phyloP scores from a whole-genome alignment of 2,797 vertebrate species.

The Falco peregrinus region DNA sequence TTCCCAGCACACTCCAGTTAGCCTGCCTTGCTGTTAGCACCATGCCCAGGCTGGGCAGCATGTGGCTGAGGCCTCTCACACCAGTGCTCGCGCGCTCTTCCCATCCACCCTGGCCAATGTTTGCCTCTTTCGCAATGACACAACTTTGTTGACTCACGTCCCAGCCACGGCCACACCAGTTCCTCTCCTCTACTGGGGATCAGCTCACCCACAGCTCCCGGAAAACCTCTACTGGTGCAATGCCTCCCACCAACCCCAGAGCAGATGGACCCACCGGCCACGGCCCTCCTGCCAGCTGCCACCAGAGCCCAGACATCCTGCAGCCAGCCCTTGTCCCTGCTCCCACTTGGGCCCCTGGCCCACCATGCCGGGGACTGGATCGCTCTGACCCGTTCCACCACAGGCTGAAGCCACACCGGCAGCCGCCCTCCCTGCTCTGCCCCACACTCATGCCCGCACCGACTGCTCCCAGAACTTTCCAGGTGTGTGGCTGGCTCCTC shows the following conservation, averaged over 20 bases:
- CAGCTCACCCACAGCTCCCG: background rate
- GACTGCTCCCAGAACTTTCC: background rate
- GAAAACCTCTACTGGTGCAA: background rate
- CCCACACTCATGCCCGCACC: accelerated
- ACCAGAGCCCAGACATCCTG: background rate
- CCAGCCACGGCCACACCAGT: background rate
- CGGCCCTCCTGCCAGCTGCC: background rate
- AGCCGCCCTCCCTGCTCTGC: background rate
- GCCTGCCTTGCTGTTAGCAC: background rate
- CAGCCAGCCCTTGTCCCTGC: accelerated
- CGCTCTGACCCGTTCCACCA: accelerated
- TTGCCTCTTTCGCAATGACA: background rate
- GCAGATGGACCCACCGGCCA: accelerated
- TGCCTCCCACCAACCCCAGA: background rate
- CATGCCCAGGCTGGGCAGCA: accelerated
- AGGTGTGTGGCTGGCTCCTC: background rate
- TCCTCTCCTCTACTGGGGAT: background rate
- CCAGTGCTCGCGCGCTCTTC: background rate
- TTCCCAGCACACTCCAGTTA: background rate
- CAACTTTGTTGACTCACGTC: background rate
- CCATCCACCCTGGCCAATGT: background rate
- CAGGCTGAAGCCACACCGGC: accelerated
- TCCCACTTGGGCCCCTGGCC: background rate
- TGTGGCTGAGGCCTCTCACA: background rate
- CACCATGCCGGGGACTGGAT: accelerated